Evolutionary conservation across 2,113 vertebrate species (phyloP), one percentile per base, ranked within the genome.

Genomic region (Callipepla squamata): DNA sequence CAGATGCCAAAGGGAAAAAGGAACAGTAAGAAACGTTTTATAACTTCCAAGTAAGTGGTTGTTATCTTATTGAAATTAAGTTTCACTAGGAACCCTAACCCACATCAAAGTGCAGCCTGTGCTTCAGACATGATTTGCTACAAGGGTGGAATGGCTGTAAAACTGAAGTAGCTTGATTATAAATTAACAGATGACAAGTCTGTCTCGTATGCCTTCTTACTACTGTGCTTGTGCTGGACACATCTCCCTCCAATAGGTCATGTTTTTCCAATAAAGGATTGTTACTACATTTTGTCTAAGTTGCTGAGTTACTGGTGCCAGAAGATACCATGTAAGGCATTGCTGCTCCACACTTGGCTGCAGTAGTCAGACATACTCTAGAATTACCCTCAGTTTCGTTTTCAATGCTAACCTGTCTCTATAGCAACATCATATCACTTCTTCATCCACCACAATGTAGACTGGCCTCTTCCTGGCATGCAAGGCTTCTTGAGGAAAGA

Each of bases 401-500:
- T 93, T 82, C 72, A 73, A 7, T 26, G 10, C 67, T 76, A 40
- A 2, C 22, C 44, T 65, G 58, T 70, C 34, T 26, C 59, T 26
- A 10, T 1, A 80, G 67, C 48, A 80, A 73, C 45, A 81, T 82
- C 32, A 20, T 34, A 36, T 19, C n/a, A 14, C 28, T 65, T 12
- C 9, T 38, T 34, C 53, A 76, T 3, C 48, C 67, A 25, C 47
- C 85, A 38, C 18, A 78, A 51, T 66, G 72, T 0, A 10, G 13
- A 26, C 32, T 28, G 51, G 34, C 44, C 11, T 57, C 75, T 21
- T 40, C 9, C 14, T n/a, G 20, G 26, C 0, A 4, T 13, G 13
- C 5, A 6, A 0, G 0, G 30, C 47, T 80, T 59, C 45, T 0
- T 0, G 51, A 48, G 47, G 66, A 63, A 68, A 47, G 16, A 63